Evolutionary conservation across 35 echinoderm and acorn worm genomes (phyloP).

Genomic region (Acanthaster planci): DNA sequence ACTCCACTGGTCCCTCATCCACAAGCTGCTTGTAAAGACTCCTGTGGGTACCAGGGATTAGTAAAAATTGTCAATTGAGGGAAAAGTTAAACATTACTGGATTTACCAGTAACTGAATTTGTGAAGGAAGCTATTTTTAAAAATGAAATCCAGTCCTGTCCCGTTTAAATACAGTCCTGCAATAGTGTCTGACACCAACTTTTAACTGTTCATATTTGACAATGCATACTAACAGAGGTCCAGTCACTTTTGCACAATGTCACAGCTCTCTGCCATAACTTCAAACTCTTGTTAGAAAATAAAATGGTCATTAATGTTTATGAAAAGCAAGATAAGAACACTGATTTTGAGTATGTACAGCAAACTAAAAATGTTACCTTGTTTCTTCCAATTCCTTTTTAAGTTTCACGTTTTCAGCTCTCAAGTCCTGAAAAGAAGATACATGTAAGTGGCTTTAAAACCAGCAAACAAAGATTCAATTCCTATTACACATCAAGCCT

Average conservation of each 20-base stretch:
- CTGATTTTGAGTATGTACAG: neutral
- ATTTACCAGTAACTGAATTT: too few relatives aligned
- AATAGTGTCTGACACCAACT: too few relatives aligned
- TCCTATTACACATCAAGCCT: too few relatives aligned
- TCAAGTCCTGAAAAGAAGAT: constrained; percentile 33
- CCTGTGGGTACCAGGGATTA: constrained; percentile 33
- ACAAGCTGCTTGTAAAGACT: constrained; percentile 76
- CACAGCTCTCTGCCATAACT: neutral
- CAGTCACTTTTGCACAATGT: neutral
- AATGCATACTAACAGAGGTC: neutral
- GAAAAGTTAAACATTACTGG: too few relatives aligned
- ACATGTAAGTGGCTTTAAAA: neutral
- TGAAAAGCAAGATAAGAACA: neutral
- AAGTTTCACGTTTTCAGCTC: constrained; percentile 33
- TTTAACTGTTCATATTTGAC: neutral
- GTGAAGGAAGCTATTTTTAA: too few relatives aligned
- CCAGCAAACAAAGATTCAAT: too few relatives aligned
- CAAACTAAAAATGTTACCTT: constrained; percentile 44
- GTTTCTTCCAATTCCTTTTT: constrained; percentile 47
- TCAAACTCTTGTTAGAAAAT: neutral
- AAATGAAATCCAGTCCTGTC: too few relatives aligned
- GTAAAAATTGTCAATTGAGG: neutral
- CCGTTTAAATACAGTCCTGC: too few relatives aligned
- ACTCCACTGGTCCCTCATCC: constrained; percentile 71
- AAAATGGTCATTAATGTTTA: neutral